Conservation (phyloP, 1,140 invertebrate genomes). For the Drosophila paulistorum region DNA sequence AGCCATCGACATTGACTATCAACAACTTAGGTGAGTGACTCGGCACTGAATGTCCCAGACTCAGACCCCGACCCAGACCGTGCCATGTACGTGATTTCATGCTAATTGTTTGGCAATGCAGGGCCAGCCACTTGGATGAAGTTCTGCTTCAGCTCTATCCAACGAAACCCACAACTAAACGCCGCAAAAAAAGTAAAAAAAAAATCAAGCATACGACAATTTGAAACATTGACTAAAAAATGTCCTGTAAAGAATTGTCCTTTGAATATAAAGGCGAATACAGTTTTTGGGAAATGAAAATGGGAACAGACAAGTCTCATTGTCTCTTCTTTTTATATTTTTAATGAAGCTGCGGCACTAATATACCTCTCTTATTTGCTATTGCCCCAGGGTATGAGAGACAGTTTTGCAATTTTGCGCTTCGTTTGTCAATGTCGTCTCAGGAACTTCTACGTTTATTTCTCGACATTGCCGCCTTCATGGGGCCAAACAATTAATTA, state of each 20-base stretch:
- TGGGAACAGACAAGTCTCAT: no score
- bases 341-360: neutral
- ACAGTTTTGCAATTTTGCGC: slow-evolving; percentile 65
- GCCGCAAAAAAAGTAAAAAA: neutral
- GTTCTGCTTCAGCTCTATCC: slow-evolving; percentile 28
- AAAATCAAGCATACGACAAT: neutral
- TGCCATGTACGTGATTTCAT: slow-evolving; percentile 72
- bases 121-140: slow-evolving; percentile 29
- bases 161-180: neutral
- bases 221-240: neutral
- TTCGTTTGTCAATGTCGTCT: slow-evolving; percentile 74
- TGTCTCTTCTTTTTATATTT: neutral
- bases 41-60: slow-evolving; percentile 30
- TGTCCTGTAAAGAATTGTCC: neutral
- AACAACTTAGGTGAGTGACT: slow-evolving; percentile 72
- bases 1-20: slow-evolving; percentile 63
- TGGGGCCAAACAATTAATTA: slow-evolving; percentile 74
- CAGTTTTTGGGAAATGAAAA: no score
- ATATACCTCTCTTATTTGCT: neutral
- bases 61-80: slow-evolving; percentile 30
- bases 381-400: neutral
- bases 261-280: no score
- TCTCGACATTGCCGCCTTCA: slow-evolving; percentile 48
- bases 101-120: slow-evolving; percentile 61
- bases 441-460: slow-evolving; percentile 40